Evolutionary conservation across 1,140 invertebrate species (phyloP).

Genomic region (Wasmannia auropunctata): DNA sequence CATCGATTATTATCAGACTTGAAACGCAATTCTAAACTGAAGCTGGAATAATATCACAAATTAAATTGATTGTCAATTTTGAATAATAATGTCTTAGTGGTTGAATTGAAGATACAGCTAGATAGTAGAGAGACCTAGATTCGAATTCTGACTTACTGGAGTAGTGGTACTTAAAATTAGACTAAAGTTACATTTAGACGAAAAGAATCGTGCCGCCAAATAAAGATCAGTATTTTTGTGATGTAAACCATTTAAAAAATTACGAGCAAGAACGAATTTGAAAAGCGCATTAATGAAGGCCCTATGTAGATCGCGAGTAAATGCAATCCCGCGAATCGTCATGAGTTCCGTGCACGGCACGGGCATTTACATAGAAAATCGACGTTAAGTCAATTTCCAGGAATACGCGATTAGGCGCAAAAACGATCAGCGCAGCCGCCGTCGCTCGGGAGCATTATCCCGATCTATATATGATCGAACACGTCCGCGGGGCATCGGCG

Average conservation of each 20-base stretch:
- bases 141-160: too few species aligned
- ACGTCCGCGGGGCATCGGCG: neutral
- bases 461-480: slow-evolving; percentile 26
- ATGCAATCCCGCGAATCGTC: slow-evolving; percentile 52
- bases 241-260: slow-evolving; percentile 8
- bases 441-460: neutral
- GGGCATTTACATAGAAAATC: slow-evolving; percentile 72
- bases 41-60: too few species aligned
- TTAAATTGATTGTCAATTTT: too few species aligned
- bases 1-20: too few species aligned
- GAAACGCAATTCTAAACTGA: too few species aligned
- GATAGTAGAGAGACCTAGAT: too few species aligned
- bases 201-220: neutral
- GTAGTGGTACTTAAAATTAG: too few species aligned
- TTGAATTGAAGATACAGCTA: too few species aligned
- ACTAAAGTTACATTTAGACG: too few species aligned
- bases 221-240: neutral
- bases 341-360: slow-evolving; percentile 20
- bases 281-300: slow-evolving; percentile 39
- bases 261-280: slow-evolving; percentile 44
- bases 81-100: too few species aligned
- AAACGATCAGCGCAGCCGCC: slow-evolving; percentile 42
- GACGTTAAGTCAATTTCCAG: slow-evolving; percentile 63
- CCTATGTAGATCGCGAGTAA: slow-evolving; percentile 51
- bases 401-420: slow-evolving; percentile 39